Evolutionary conservation across 2,888 invertebrate genomes (phyloP).

Genomic region (Melanchra persicariae): DNA sequence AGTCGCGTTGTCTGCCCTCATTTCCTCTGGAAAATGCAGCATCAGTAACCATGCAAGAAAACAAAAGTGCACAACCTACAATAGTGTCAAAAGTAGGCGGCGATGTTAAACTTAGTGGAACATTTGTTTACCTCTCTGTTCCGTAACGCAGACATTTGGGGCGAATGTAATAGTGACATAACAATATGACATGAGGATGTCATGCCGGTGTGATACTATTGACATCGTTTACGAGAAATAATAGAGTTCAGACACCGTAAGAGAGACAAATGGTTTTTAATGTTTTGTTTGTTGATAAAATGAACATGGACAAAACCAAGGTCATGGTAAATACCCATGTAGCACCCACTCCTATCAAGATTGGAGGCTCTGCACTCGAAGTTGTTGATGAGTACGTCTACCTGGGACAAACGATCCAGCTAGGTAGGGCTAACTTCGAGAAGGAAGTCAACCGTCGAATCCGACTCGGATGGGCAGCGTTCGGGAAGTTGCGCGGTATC

Average conservation of each 20-base stretch:
- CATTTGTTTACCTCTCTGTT: conserved; percentile 76
- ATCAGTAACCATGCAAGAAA: conserved; percentile 12
- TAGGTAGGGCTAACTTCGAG: too few relatives aligned
- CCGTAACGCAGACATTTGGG: conserved; percentile 76
- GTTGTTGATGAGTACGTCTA: too few relatives aligned
- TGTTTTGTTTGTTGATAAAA: background rate
- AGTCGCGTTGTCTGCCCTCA: background rate
- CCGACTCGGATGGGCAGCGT: too few relatives aligned
- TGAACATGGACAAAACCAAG: too few relatives aligned
- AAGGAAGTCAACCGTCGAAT: too few relatives aligned
- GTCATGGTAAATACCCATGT: too few relatives aligned
- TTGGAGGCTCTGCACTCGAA: too few relatives aligned
- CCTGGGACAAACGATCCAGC: too few relatives aligned
- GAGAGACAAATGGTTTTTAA: conserved; percentile 9
- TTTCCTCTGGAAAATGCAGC: background rate
- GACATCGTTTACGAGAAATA: conserved; percentile 62
- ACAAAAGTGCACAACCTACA: conserved; percentile 34
- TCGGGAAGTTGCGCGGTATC: too few relatives aligned
- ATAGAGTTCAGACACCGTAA: conserved; percentile 9
- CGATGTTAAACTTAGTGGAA: conserved; percentile 77
- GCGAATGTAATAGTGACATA: conserved; percentile 73
- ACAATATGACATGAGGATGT: conserved; percentile 63
- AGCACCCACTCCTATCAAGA: too few relatives aligned
- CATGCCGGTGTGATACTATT: conserved; percentile 60
- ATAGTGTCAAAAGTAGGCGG: conserved; percentile 58